Conservation (phyloP, 1,140 invertebrate species). For the Euwallacea similis region DNA sequence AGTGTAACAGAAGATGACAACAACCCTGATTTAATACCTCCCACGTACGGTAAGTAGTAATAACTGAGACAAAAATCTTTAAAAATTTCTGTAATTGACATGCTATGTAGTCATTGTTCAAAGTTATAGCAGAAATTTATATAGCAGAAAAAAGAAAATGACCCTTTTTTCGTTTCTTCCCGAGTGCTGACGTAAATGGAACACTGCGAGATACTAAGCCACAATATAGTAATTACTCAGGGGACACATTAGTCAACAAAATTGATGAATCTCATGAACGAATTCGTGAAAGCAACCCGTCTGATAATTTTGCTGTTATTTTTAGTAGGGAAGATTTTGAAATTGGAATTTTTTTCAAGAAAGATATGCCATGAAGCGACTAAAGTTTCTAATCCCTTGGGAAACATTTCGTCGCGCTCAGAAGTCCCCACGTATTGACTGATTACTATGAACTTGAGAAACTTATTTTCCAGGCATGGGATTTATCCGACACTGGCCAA, state of each 20-base stretch:
- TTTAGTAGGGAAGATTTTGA: no score
- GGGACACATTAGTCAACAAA: not conserved
- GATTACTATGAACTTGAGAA: conserved; percentile 26
- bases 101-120: not conserved
- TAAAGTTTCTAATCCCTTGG: no score
- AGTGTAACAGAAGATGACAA: conserved; percentile 49
- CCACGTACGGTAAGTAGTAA: conserved; percentile 47
- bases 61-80: not conserved
- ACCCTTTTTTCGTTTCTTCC: no score
- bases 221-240: not conserved
- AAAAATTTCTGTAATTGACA: not conserved
- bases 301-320: no score
- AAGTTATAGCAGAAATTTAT: not conserved
- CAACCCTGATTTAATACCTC: conserved; percentile 53
- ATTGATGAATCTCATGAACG: no score
- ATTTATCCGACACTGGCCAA: conserved; percentile 16
- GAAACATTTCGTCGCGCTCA: no score
- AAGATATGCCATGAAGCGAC: no score
- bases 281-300: no score
- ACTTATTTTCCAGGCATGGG: conserved; percentile 27
- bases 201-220: not conserved
- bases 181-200: not conserved
- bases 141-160: not conserved
- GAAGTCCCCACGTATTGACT: conserved; percentile 29
- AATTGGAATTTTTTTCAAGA: no score